phyloP scores from a whole-genome alignment of 2,888 invertebrate species.

The Amorpha juglandis region DNA sequence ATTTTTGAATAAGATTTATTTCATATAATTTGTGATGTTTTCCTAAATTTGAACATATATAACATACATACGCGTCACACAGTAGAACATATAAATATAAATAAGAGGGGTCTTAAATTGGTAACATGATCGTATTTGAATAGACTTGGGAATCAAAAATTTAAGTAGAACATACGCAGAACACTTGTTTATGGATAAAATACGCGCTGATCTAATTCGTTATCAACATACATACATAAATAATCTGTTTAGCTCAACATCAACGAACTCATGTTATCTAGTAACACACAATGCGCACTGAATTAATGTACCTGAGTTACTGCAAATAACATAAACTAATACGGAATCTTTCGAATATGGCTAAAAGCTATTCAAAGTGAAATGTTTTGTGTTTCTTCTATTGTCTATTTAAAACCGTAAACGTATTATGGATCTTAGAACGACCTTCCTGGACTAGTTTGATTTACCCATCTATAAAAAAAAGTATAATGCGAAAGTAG shows the following conservation, averaged over 20 bases:
- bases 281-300: neutral
- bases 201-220: constrained; percentile 17
- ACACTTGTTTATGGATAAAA: neutral
- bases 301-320: neutral
- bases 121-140: too few relatives aligned
- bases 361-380: too few relatives aligned
- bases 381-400: neutral
- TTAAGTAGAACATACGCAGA: neutral
- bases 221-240: constrained; percentile 21
- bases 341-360: too few relatives aligned
- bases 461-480: neutral
- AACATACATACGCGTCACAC: too few relatives aligned
- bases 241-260: constrained; percentile 17
- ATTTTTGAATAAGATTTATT: neutral
- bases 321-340: neutral
- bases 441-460: neutral
- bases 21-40: neutral
- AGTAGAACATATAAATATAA: too few relatives aligned
- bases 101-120: too few relatives aligned
- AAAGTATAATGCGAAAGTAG: neutral
- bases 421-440: too few relatives aligned
- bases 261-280: constrained; percentile 15
- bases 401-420: too few relatives aligned
- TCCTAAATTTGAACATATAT: neutral
- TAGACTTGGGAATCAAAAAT: neutral